Conservation (phyloP, 2,113 vertebrate species). For the Microcebus ravelobensis region DNA sequence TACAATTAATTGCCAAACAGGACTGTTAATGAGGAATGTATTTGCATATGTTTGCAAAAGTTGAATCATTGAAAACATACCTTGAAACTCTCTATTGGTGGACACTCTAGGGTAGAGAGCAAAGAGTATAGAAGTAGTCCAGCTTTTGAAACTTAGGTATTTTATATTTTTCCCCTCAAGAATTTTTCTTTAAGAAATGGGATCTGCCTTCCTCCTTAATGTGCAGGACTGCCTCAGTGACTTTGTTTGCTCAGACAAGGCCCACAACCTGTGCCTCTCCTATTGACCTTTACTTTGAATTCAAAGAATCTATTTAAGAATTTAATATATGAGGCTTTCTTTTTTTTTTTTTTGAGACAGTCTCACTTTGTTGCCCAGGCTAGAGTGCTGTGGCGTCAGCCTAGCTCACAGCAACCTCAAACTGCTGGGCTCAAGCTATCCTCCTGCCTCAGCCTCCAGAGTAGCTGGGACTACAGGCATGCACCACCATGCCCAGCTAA, state of each 20-base stretch:
- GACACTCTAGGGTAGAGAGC: neutral
- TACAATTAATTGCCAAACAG: conserved; percentile 80
- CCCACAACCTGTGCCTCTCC: conserved; percentile 33
- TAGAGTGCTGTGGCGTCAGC: too few species aligned
- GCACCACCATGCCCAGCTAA: too few species aligned
- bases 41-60: conserved; percentile 83
- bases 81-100: neutral
- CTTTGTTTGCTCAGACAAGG: conserved; percentile 24
- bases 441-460: too few species aligned
- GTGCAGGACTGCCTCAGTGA: neutral
- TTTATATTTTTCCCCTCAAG: conserved; percentile 49
- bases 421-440: too few species aligned
- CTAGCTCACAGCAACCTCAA: too few species aligned
- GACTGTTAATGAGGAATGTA: conserved; percentile 67
- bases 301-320: conserved; percentile 84
- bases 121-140: neutral
- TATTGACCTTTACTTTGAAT: conserved; percentile 47
- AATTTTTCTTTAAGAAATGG: conserved; percentile 44
- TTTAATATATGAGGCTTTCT: conserved; percentile 85
- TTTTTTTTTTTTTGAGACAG: neutral
- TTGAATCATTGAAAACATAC: neutral
- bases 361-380: too few species aligned
- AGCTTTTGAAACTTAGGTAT: conserved; percentile 26
- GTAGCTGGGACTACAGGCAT: too few species aligned
- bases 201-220: conserved; percentile 27